These are phyloP conservation scores for Peromyscus leucopus DNA, from an alignment of 2,113 vertebrate genomes.

Conservation along the genomic window DNA sequence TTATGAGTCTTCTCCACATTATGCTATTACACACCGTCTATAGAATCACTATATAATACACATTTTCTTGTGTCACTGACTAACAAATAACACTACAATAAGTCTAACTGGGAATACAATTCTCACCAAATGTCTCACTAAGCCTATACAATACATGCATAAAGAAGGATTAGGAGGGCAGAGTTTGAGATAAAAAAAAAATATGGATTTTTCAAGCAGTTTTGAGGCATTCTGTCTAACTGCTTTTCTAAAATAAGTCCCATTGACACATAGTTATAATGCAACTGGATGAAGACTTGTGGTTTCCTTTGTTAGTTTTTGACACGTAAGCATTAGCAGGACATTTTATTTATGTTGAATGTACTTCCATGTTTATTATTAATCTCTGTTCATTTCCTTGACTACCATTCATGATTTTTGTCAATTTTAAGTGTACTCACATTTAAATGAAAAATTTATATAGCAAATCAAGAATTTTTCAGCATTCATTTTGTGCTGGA, in stretches of 20 bases:
- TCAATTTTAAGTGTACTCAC: not conserved
- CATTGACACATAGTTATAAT: not conserved
- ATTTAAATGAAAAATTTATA: not conserved
- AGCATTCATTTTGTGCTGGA: not conserved
- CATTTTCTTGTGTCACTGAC: not conserved
- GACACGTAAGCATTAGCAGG: not conserved
- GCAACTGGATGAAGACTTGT: not conserved
- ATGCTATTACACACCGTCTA: not conserved
- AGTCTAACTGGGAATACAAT: not conserved
- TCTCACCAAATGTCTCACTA: not conserved
- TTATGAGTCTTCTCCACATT: not conserved
- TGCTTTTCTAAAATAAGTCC: not conserved
- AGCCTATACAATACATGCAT: not conserved
- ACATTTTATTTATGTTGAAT: not conserved
- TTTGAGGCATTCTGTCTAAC: not conserved
- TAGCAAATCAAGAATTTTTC: not conserved
- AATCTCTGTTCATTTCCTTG: not conserved
- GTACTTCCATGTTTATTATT: conserved; percentile 1
- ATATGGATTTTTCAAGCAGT: not conserved
- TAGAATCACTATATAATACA: not conserved
- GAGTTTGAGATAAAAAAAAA: not conserved
- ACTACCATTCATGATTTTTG: not conserved
- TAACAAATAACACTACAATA: not conserved
- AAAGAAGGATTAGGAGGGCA: not conserved
- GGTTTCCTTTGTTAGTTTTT: not conserved